Base-by-base conservation (phyloP, 2,113 vertebrate genomes). In the Rhagologus leucostigma region DNA sequence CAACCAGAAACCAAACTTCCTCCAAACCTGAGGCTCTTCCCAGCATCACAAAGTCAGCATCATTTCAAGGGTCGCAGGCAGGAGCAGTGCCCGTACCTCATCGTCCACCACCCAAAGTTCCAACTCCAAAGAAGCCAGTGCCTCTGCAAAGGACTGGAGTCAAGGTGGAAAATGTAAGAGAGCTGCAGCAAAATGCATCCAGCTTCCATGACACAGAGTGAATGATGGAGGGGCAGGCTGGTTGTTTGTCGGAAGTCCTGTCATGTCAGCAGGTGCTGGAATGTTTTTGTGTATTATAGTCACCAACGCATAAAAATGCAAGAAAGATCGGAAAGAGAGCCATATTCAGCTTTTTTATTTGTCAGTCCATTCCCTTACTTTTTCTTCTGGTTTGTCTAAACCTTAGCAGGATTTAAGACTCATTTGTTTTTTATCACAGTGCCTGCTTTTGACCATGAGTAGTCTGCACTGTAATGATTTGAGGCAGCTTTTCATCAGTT, bases 51-150 rank as follows among this genome's bases (percentile, higher is more conserved):
- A 97, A 96, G 33, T 46, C 90, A 50, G 63, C 93, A 20, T 63
- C 86, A 5, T 52, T 64, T 65, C 94, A 94, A 27, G 91, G 63
- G 9, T 7, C 6, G 0, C 97, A 96, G 47, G 32, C 53, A 52
- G 94, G 59, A 56, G 47, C 80, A 5, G 90, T 11, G 8, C 91
- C 97, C 10, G 84, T 98, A 33, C 98, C 98, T 73, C 98, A 98
- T 11, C 97, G 98, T n/a, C 98, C 98, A 0, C 95, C 98, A 18
- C 98, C 98, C 70, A 97, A 97, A 93, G 97, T 98, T 81, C 98
- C 98, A 24, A 52, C 93, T 33, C 32, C 74, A 2, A 98, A 97
- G 97, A 98, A 98, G 89, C 97, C 97, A 32, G 67, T 89, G 17
- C 82, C 94, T 6, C 86, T 97, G 83, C 97, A 98, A 46, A 97